Base-by-base conservation (phyloP, 2,797 vertebrate species). In the Gymnoscopelus microlampas region DNA sequence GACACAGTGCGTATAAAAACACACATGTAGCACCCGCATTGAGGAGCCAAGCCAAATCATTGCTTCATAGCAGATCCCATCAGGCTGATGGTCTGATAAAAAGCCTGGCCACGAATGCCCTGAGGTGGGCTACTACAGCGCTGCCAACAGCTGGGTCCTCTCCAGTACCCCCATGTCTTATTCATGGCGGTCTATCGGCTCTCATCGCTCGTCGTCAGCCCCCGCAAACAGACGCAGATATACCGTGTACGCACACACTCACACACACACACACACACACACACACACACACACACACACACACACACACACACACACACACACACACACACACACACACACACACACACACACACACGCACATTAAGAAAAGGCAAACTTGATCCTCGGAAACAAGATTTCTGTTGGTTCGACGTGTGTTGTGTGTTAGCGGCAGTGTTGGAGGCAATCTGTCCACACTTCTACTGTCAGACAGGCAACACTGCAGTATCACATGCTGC, bases 121-220 rank as follows among this genome's bases (percentile, higher is more conserved):
- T 1, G 70, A 85, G 82, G 83, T 80, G 65, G 82, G 84, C 67
- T 66, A 57, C 67, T 66, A 57, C 35, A 68, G 78, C 71, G 72
- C 73, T 81, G 87, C 89, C 80, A 91, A 81, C 88, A 87, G 80
- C 89, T 90, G 88, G 88, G 86, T 64, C 74, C 78, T 76, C 79
- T 89, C 87, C 90, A 89, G 77, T 68, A 63, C 49, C 63, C 62
- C 74, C 64, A 77, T 89, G 83, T 87, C 86, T 91, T 87, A 87
- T 85, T 89, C 87, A 87, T 85, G 78, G 67, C 73, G 62, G 71
- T 74, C 78, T 82, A 79, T 80, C 79, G 70, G 78, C 85, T 88
- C 82, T 86, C 90, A 90, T 87, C 86, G 73, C 74, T 89, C 84
- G 81, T 89, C 84, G 81, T 67, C 74, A 48, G 67, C 77, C 70